These are phyloP conservation scores for Macrosiphum euphorbiae DNA, from an alignment of 2,888 invertebrate genomes.

Conservation along the genomic window DNA sequence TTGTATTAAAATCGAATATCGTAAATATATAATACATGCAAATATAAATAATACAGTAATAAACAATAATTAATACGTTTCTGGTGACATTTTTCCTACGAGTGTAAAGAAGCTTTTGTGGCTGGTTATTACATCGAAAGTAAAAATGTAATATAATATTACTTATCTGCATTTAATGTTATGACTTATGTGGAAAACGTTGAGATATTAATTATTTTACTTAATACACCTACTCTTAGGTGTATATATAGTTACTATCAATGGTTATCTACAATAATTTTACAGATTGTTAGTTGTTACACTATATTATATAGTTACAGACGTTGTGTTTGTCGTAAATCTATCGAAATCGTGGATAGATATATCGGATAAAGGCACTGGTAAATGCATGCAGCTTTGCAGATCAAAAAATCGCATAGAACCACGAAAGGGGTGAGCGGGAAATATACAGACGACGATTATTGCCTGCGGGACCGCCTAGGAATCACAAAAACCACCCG, in stretches of 20 bases:
- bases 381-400: neutral
- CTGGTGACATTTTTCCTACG: neutral
- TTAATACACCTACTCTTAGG: neutral
- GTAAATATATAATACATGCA: neutral
- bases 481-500: conserved; percentile 17
- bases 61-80: neutral
- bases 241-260: neutral
- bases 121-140: too few species aligned
- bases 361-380: neutral
- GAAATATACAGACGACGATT: neutral
- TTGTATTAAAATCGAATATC: neutral
- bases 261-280: neutral
- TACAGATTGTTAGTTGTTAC: neutral
- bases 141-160: too few species aligned
- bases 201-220: neutral
- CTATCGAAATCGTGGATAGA: neutral
- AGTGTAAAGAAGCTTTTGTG: neutral
- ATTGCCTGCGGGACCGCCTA: neutral
- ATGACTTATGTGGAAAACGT: neutral
- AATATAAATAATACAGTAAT: too few species aligned
- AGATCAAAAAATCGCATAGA: neutral
- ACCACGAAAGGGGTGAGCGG: neutral
- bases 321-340: neutral
- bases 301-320: neutral
- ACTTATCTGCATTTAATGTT: neutral